Evolutionary conservation across 2,797 vertebrate species (phyloP).

Genomic region (Poeciliopsis gracilis): DNA sequence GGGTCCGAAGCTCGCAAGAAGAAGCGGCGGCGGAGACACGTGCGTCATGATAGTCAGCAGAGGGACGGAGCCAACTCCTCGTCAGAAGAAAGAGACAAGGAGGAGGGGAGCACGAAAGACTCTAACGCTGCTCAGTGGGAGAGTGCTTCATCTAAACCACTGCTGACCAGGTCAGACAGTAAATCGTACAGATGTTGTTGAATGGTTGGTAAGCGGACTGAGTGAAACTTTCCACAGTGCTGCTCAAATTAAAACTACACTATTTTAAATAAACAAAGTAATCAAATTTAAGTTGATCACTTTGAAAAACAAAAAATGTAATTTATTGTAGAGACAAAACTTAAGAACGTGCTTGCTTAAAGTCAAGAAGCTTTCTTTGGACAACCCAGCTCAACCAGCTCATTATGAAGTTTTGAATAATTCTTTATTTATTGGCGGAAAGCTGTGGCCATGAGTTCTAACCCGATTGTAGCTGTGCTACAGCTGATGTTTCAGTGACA

Average conservation of each 20-base stretch:
- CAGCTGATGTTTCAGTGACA: background rate
- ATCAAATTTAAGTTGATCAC: background rate
- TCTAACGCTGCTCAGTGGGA: conserved; percentile 59
- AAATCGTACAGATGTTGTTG: background rate
- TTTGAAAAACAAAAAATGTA: background rate
- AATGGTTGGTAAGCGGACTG: background rate
- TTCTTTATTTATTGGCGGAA: background rate
- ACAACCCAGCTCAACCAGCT: background rate
- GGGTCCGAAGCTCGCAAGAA: conserved; percentile 68
- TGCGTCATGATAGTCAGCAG: conserved; percentile 73
- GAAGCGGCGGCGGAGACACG: conserved; percentile 82
- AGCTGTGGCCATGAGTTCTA: background rate
- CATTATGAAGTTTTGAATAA: background rate
- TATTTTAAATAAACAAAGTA: background rate
- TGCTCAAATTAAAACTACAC: background rate
- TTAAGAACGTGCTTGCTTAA: background rate
- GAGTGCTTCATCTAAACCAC: conserved; percentile 39
- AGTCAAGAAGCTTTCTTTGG: background rate
- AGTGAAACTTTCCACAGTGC: background rate
- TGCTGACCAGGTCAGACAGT: conserved; percentile 74
- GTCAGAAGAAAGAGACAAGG: conserved; percentile 75
- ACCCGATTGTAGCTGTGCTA: background rate
- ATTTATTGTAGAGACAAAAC: background rate
- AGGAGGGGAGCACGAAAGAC: conserved; percentile 64
- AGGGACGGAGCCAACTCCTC: conserved; percentile 76